Evolutionary conservation across 2,797 vertebrate species (phyloP).

Genomic region (Jordanella pulchra): DNA sequence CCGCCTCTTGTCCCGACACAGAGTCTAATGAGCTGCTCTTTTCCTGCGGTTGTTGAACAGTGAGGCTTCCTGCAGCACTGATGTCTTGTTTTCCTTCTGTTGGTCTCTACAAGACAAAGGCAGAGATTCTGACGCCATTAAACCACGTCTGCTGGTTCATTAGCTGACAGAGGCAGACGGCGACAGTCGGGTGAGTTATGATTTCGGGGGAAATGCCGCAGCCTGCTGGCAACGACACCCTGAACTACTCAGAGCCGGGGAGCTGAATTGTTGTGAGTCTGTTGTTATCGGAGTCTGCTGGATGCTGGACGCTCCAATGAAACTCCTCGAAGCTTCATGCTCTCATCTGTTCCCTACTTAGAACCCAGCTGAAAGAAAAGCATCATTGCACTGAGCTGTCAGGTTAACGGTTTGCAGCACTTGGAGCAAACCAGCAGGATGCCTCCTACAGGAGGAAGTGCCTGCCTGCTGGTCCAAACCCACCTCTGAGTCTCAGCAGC

Average conservation of each 20-base stretch:
- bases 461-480: constrained; percentile 14
- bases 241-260: not conserved
- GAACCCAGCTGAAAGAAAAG: constrained; percentile 11
- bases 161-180: not conserved
- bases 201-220: not conserved
- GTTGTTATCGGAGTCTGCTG: not conserved
- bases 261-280: not conserved
- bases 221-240: not conserved
- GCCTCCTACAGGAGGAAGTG: constrained; percentile 52
- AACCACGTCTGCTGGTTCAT: constrained; percentile 3
- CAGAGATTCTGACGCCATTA: not conserved
- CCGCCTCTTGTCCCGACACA: not conserved
- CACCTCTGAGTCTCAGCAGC: constrained; percentile 6
- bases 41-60: not conserved
- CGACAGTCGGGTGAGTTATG: not conserved
- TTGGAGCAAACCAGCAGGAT: constrained; percentile 26
- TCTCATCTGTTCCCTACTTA: constrained; percentile 4
- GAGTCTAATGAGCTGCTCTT: constrained; percentile 3
- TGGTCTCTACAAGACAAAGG: not conserved
- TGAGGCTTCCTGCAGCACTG: not conserved
- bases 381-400: constrained; percentile 5
- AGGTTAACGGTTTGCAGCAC: constrained; percentile 48
- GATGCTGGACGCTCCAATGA: constrained; percentile 16
- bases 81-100: not conserved
- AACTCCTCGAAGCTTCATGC: constrained; percentile 5